These are phyloP conservation scores for Lepus timidus DNA, from an alignment of 2,113 vertebrate species.

Conservation along the genomic window DNA sequence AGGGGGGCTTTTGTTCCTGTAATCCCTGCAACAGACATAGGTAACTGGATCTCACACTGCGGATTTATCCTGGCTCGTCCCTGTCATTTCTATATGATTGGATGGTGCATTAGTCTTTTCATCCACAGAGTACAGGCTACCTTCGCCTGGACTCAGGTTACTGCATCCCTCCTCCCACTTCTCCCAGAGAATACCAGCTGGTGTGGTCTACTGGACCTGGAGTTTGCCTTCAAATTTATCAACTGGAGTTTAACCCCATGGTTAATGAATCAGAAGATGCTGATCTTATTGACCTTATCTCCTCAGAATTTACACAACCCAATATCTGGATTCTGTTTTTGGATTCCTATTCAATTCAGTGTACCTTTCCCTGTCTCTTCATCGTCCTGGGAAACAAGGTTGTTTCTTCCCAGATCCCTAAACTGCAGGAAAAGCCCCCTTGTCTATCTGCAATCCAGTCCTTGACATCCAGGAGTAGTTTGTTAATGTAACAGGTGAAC, in stretches of 20 bases:
- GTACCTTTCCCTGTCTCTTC: neutral
- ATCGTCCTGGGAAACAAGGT: neutral
- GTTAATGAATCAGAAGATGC: too few species aligned
- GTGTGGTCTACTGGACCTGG: neutral
- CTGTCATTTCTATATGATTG: neutral
- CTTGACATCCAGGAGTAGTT: neutral
- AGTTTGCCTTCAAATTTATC: neutral
- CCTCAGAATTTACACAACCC: neutral
- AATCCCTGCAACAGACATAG: slow-evolving; percentile 11
- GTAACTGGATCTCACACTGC: neutral
- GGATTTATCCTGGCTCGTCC: neutral
- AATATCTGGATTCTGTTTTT: neutral
- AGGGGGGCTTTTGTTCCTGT: neutral
- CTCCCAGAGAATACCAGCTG: neutral
- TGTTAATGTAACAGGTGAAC: neutral
- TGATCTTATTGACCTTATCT: neutral
- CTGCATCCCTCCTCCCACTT: neutral
- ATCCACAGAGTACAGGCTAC: neutral
- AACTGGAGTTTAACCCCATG: neutral
- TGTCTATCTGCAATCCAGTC: neutral
- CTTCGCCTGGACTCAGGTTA: neutral
- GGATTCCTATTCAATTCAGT: neutral
- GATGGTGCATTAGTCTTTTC: neutral
- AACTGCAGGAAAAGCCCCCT: neutral
- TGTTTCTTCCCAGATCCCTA: neutral